Conservation (phyloP, 2,113 vertebrate genomes). For the Nibea coibor region DNA sequence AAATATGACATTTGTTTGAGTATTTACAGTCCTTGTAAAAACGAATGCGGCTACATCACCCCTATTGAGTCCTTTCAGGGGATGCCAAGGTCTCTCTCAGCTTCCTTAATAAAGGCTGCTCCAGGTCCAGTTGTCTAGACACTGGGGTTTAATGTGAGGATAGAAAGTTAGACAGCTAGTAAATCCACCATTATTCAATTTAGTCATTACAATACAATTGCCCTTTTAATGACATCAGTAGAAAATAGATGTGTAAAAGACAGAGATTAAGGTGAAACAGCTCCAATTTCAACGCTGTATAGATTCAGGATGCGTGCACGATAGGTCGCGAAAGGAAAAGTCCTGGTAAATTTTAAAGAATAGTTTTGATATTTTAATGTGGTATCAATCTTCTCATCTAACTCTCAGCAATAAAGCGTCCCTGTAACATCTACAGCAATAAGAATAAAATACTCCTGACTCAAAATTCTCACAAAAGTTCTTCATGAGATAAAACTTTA, state of each 20-base stretch:
- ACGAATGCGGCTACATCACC: conserved; percentile 52
- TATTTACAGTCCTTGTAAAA: conserved; percentile 69
- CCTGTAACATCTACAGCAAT: not conserved
- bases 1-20: conserved; percentile 58
- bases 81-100: conserved; percentile 49
- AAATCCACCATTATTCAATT: conserved; percentile 39
- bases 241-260: conserved; percentile 11
- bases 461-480: not conserved
- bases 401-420: not conserved
- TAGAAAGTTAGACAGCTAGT: conserved; percentile 40
- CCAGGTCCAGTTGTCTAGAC: conserved; percentile 62
- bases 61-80: conserved; percentile 42
- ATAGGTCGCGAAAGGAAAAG: too few species aligned
- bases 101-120: conserved; percentile 55
- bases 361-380: too few species aligned
- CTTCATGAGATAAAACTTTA: not conserved
- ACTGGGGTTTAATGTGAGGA: conserved; percentile 42
- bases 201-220: conserved; percentile 33
- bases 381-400: not conserved
- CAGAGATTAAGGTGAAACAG: not conserved
- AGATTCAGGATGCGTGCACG: too few species aligned
- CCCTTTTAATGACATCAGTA: not conserved
- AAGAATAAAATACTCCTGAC: not conserved
- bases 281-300: not conserved
- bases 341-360: too few species aligned